A percentile compares a stretch with the other conserved stretches of the same genome.
Evolutionary conservation across 2,797 vertebrate species (phyloP).

Genomic region (Parotocinclus haroldoi): DNA sequence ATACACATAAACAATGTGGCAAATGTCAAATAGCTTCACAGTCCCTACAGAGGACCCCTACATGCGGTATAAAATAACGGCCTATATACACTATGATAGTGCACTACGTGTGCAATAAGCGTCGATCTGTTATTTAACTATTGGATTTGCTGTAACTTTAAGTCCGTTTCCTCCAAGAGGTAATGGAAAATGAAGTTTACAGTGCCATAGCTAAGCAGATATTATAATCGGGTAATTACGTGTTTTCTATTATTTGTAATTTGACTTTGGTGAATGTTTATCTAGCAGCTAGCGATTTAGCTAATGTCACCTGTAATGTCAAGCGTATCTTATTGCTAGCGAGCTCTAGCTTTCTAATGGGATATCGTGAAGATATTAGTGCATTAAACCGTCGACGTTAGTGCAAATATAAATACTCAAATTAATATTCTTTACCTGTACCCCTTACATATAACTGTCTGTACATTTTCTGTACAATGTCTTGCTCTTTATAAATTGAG

Average conservation of each 20-base stretch:
- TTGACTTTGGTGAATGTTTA: not conserved
- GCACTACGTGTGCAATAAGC: not conserved
- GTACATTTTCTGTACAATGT: too few species aligned
- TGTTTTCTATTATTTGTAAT: not conserved
- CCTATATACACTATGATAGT: not conserved
- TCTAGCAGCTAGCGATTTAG: not conserved
- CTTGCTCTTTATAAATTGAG: too few species aligned
- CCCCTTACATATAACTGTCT: too few species aligned
- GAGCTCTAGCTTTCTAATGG: not conserved
- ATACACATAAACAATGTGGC: not conserved
- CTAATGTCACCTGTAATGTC: not conserved
- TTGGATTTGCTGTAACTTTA: not conserved
- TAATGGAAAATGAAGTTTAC: slow-evolving; percentile 1
- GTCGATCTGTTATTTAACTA: not conserved
- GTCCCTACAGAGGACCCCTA: not conserved
- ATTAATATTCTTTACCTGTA: too few species aligned
- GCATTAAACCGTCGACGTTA: too few species aligned
- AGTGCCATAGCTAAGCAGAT: not conserved
- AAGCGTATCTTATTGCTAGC: not conserved
- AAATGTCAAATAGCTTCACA: not conserved
- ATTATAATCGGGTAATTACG: slow-evolving; percentile 23
- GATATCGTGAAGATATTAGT: not conserved
- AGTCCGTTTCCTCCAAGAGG: not conserved
- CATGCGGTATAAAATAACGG: not conserved
- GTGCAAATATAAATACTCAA: too few species aligned